phyloP scores from a whole-genome alignment of 2,797 vertebrate species.

The Acanthornis magna region DNA sequence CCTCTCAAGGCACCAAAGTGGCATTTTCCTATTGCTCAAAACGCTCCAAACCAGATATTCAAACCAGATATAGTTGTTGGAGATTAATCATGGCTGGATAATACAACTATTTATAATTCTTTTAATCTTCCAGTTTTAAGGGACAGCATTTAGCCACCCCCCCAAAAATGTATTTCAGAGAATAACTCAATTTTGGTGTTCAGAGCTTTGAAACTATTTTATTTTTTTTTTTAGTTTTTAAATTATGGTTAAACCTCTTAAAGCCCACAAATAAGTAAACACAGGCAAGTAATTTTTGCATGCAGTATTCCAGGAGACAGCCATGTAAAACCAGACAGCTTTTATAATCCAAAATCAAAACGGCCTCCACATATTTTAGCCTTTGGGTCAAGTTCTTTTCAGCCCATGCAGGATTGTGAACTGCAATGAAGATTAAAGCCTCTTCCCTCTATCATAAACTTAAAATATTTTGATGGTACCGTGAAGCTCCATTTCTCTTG shows the following conservation, averaged over 20 bases:
- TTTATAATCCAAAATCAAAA: background rate
- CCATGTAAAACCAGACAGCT: background rate
- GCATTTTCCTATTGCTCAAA: background rate
- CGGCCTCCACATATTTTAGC: background rate
- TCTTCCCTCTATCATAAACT: background rate
- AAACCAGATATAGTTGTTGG: background rate
- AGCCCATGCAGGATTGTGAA: background rate
- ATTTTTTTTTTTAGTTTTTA: background rate
- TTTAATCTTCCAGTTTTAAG: background rate
- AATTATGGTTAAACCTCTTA: background rate
- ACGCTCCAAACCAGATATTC: background rate
- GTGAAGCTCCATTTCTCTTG: accelerated
- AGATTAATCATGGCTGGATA: background rate
- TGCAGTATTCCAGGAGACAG: background rate
- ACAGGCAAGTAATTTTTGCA: background rate
- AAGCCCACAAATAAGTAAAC: background rate
- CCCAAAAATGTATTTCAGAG: background rate
- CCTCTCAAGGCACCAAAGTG: background rate
- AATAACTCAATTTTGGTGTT: background rate
- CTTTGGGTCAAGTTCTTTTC: background rate
- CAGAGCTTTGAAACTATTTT: background rate
- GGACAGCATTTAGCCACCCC: background rate
- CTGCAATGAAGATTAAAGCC: background rate
- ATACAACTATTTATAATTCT: background rate
- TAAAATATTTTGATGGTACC: background rate